Evolutionary conservation across 2,113 vertebrate genomes (phyloP).

Genomic region (Zeus faber): DNA sequence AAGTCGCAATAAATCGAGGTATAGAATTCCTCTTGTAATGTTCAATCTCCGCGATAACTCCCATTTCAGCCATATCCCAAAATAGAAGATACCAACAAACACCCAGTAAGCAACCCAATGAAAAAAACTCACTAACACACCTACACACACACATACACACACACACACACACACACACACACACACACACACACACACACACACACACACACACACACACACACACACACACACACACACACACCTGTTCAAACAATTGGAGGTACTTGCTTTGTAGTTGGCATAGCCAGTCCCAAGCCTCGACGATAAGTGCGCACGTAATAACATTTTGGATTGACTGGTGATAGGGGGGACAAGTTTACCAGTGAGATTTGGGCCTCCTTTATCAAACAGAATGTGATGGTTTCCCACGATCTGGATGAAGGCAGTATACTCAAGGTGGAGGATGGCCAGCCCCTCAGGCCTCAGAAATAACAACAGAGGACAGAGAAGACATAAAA

Average conservation of each 20-base stretch:
- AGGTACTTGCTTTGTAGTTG: conserved; percentile 58
- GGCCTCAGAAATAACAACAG: too few relatives aligned
- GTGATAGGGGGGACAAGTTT: conserved; percentile 64
- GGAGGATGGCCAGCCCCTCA: not conserved
- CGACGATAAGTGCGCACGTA: conserved; percentile 50
- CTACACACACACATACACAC: conserved; percentile 9
- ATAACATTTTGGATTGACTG: conserved; percentile 70
- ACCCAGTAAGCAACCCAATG: too few relatives aligned
- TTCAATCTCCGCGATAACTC: too few relatives aligned
- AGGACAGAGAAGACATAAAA: too few relatives aligned
- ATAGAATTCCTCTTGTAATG: too few relatives aligned
- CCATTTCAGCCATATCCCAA: too few relatives aligned
- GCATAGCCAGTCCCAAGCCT: conserved; percentile 65
- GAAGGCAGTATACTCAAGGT: conserved; percentile 3
- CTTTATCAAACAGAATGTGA: conserved; percentile 79
- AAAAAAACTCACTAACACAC: too few relatives aligned
- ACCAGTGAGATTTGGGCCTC: conserved; percentile 60
- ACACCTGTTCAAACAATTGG: conserved; percentile 83
- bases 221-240: conserved; percentile 34
- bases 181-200: conserved; percentile 20
- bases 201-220: conserved; percentile 3
- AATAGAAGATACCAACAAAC: too few relatives aligned
- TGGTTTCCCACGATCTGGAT: conserved; percentile 50
- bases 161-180: conserved; percentile 23
- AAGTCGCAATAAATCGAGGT: not conserved